Percentiles rank a stretch among this genome's conserved stretches.
Conservation (phyloP, 2,888 invertebrate genomes). For the Hypselothyrea guttata region DNA sequence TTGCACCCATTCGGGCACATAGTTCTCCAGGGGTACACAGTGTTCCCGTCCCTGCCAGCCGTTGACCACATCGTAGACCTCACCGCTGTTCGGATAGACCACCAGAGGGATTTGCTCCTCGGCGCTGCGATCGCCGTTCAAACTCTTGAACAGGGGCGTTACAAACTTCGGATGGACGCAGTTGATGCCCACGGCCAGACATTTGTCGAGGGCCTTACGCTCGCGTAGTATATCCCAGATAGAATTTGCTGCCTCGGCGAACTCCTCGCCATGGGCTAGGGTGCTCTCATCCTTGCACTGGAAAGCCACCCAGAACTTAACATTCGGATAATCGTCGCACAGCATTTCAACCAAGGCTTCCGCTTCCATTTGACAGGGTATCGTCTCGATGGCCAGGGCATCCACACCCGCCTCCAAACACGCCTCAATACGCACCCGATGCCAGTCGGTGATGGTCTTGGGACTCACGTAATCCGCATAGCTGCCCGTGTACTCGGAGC, state of each 20-base stretch:
- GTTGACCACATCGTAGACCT: conserved; percentile 74
- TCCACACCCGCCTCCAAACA: conserved; percentile 92
- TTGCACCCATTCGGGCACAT: conserved; percentile 90
- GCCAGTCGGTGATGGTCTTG: conserved; percentile 91
- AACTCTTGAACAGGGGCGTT: conserved; percentile 84
- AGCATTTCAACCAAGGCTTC: conserved; percentile 91
- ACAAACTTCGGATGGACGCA: conserved; percentile 89
- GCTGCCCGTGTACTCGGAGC: conserved; percentile 95
- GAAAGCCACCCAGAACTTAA: conserved; percentile 94
- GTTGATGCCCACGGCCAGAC: conserved; percentile 94
- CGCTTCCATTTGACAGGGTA: conserved; percentile 94
- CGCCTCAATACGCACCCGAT: conserved; percentile 90
- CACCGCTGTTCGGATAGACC: conserved; percentile 96
- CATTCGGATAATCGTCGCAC: conserved; percentile 87
- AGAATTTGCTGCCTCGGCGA: conserved; percentile 87
- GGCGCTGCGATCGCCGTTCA: conserved; percentile 83
- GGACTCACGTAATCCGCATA: conserved; percentile 87
- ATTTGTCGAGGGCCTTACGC: conserved; percentile 85
- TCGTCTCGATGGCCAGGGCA: conserved; percentile 94
- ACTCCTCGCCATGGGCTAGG: conserved; percentile 91
- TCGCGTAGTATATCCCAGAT: conserved; percentile 86
- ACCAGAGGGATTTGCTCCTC: conserved; percentile 87
- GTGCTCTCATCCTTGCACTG: conserved; percentile 88
- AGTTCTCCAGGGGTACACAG: conserved; percentile 87
- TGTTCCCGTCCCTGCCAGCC: conserved; percentile 88